Evolutionary conservation across 2,113 vertebrate species (phyloP).

Genomic region (Alosa alosa): DNA sequence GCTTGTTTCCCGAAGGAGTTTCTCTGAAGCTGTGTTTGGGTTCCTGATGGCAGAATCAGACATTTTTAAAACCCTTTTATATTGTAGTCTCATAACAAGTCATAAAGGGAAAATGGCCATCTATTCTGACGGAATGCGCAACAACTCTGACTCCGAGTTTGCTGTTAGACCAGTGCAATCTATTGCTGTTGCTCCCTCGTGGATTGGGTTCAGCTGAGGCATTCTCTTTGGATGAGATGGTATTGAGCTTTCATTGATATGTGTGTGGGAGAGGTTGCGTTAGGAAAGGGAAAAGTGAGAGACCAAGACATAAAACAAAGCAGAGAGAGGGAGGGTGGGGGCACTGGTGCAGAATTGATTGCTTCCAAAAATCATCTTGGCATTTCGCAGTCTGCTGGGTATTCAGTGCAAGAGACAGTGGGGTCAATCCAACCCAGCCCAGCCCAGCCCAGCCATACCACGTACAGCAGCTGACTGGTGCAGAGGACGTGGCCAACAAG

Average conservation of each 20-base stretch:
- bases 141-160: neutral
- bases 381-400: neutral
- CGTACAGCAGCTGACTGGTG: neutral
- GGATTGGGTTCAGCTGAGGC: neutral
- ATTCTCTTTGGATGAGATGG: neutral
- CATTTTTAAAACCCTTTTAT: too few species aligned
- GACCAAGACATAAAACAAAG: neutral
- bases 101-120: neutral
- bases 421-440: neutral
- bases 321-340: neutral
- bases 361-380: neutral
- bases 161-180: neutral
- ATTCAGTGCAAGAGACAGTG: neutral
- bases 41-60: too few species aligned
- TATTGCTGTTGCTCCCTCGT: neutral
- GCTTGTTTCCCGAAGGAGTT: neutral
- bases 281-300: neutral
- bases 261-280: neutral
- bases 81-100: neutral
- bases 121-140: neutral
- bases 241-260: constrained; percentile 7
- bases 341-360: neutral
- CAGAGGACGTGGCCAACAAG: neutral
- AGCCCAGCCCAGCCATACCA: neutral
- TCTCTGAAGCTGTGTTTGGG: too few species aligned